A percentile compares a stretch with the other conserved stretches of the same genome.
phyloP scores from a whole-genome alignment of 2,888 invertebrate genomes.

The Globia sparganii region DNA sequence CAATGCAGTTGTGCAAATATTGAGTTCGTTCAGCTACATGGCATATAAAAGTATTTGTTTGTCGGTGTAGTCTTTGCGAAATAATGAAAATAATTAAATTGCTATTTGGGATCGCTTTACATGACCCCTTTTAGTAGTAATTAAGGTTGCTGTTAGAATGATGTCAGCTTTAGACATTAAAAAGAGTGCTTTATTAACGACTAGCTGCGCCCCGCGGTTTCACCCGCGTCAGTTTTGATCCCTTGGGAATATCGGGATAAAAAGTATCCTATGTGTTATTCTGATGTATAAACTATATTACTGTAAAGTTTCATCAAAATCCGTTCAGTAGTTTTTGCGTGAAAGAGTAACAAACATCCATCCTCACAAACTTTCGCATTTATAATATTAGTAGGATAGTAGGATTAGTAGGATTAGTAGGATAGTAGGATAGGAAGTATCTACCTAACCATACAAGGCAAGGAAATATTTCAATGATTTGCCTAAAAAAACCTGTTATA shows the following conservation, averaged over 20 bases:
- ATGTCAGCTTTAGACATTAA: not conserved
- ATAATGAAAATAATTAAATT: conserved; percentile 20
- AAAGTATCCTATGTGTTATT: too few species aligned
- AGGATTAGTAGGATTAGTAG: too few species aligned
- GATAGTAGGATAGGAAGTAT: too few species aligned
- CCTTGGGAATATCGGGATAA: too few species aligned
- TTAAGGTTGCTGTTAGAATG: not conserved
- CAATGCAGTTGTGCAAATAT: conserved; percentile 18
- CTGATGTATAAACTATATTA: too few species aligned
- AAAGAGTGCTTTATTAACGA: not conserved
- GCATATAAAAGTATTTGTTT: not conserved
- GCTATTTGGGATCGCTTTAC: not conserved
- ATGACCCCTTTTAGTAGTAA: conserved; percentile 4
- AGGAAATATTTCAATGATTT: not conserved
- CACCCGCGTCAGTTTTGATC: too few species aligned
- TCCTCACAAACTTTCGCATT: too few species aligned
- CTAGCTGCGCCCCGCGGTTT: too few species aligned
- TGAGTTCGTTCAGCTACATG: conserved; percentile 13
- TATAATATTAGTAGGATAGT: too few species aligned
- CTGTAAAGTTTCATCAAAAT: too few species aligned
- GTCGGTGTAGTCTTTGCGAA: not conserved
- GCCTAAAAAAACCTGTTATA: not conserved
- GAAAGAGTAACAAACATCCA: too few species aligned
- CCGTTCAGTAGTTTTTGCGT: too few species aligned
- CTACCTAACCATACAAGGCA: not conserved